Evolutionary conservation across 2,888 invertebrate species (phyloP).

Genomic region (Agriopis marginaria): DNA sequence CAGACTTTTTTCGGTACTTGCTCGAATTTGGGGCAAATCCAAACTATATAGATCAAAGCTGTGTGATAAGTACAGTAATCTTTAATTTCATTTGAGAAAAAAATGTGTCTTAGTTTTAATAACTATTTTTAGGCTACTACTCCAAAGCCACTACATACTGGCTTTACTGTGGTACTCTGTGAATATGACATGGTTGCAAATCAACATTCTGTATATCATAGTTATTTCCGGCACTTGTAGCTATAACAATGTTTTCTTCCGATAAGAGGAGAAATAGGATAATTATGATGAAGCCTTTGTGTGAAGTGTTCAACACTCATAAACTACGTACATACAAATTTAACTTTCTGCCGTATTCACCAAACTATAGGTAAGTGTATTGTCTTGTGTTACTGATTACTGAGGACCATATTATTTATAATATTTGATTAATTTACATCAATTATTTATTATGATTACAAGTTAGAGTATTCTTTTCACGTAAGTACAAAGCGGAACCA

Average conservation of each 20-base stretch:
- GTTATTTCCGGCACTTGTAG: not conserved
- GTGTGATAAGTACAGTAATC: too few species aligned
- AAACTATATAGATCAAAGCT: too few species aligned
- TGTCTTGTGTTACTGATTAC: slow-evolving; percentile 82
- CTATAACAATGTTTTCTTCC: not conserved
- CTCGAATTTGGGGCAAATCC: too few species aligned
- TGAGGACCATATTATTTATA: slow-evolving; percentile 72
- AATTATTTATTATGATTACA: slow-evolving; percentile 49
- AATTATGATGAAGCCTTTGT: slow-evolving; percentile 7
- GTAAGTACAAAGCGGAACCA: not conserved
- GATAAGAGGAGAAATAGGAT: not conserved
- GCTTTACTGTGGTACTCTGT: too few species aligned
- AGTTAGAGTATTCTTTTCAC: slow-evolving; percentile 11
- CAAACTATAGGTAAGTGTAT: slow-evolving; percentile 84
- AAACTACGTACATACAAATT: slow-evolving; percentile 62
- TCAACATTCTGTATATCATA: not conserved
- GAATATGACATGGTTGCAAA: too few species aligned
- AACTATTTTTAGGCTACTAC: too few species aligned
- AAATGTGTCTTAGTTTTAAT: too few species aligned
- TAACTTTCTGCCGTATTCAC: slow-evolving; percentile 84
- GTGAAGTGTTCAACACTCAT: slow-evolving; percentile 68
- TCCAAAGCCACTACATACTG: too few species aligned
- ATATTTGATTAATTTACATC: slow-evolving; percentile 63
- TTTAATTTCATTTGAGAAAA: too few species aligned
- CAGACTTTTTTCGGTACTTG: too few species aligned